Evolutionary conservation across 2,888 invertebrate species (phyloP).

Genomic region (Drosophila siamana): DNA sequence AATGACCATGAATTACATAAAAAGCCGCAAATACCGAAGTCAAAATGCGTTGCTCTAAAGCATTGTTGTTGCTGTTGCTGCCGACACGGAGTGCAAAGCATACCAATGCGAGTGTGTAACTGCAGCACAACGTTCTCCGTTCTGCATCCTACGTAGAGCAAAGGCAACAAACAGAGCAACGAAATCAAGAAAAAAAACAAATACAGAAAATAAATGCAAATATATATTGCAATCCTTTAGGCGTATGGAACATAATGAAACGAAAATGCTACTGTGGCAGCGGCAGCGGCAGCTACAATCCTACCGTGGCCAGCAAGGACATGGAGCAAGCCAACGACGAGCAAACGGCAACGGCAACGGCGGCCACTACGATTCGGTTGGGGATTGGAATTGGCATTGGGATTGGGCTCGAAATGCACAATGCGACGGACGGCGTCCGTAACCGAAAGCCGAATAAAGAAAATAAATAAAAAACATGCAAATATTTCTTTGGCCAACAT

Average conservation of each 20-base stretch:
- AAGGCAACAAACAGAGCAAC: constrained; percentile 5
- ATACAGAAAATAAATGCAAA: constrained; percentile 64
- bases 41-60: constrained; percentile 76
- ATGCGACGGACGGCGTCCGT: constrained; percentile 41
- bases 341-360: background rate
- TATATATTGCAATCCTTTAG: constrained; percentile 82
- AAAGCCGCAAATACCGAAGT: constrained; percentile 81
- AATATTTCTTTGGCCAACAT: constrained; percentile 79
- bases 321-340: background rate
- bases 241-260: constrained; percentile 82
- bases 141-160: constrained; percentile 39
- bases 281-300: constrained; percentile 37
- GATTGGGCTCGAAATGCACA: constrained; percentile 53
- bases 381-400: background rate
- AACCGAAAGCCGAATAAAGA: constrained; percentile 59
- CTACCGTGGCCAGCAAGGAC: constrained; percentile 26
- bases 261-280: constrained; percentile 76
- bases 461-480: constrained; percentile 75
- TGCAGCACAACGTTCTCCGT: constrained; percentile 53
- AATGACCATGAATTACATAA: constrained; percentile 81
- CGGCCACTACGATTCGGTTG: background rate
- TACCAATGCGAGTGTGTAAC: constrained; percentile 58
- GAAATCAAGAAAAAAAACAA: constrained; percentile 5
- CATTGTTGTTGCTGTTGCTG: constrained; percentile 44
- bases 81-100: constrained; percentile 59